A percentile compares a stretch with the other conserved stretches of the same genome.
Evolutionary conservation across 2,113 vertebrate species (phyloP).

Genomic region (Capra hircus): DNA sequence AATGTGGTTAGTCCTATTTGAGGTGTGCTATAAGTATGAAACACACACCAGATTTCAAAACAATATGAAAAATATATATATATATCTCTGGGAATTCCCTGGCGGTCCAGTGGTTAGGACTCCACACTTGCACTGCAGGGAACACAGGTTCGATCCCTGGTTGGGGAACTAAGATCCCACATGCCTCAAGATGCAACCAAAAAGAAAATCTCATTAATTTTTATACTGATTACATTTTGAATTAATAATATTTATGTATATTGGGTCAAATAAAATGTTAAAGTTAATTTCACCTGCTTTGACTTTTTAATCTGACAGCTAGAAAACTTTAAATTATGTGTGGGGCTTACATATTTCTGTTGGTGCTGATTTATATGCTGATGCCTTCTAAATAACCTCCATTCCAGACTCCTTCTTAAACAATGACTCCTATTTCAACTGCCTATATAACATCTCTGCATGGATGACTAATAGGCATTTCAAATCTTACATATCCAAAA

Average conservation of each 20-base stretch:
- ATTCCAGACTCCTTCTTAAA: background rate
- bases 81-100: background rate
- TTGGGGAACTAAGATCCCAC: background rate
- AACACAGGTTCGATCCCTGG: background rate
- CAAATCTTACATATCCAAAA: background rate
- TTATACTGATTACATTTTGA: background rate
- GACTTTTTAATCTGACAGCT: background rate
- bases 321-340: background rate
- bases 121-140: background rate
- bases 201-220: background rate
- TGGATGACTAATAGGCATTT: background rate
- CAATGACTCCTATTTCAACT: background rate
- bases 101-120: background rate
- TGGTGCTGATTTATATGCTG: background rate
- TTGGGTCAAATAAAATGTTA: background rate
- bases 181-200: background rate
- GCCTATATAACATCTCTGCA: background rate
- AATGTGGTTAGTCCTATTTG: background rate
- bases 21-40: background rate
- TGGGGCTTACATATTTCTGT: background rate
- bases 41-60: background rate
- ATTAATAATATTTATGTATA: background rate
- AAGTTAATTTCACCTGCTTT: conserved; percentile 14
- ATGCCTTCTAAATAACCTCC: background rate
- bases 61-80: background rate